phyloP scores from a whole-genome alignment of 2,797 vertebrate species.

The Sarcoramphus papa region DNA sequence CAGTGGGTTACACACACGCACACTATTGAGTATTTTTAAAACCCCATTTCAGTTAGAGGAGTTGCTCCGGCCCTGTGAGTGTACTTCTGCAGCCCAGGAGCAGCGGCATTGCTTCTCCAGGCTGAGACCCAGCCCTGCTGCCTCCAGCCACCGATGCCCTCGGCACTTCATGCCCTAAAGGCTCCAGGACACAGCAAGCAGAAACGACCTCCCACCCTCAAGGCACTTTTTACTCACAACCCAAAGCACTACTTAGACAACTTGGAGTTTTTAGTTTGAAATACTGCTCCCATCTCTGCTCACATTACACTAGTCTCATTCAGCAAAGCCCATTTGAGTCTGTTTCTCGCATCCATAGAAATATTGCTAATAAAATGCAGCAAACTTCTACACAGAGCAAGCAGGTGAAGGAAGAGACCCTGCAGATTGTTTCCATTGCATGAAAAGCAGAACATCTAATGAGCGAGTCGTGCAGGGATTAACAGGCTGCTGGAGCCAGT shows the following conservation, averaged over 20 bases:
- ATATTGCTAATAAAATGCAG: not conserved
- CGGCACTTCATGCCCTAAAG: not conserved
- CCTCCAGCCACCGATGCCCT: not conserved
- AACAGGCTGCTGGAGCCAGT: not conserved
- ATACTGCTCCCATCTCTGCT: not conserved
- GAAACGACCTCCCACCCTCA: not conserved
- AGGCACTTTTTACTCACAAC: not conserved
- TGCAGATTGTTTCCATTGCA: not conserved
- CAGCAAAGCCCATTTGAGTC: not conserved
- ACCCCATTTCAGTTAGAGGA: not conserved
- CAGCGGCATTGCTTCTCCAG: not conserved
- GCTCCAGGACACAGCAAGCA: not conserved
- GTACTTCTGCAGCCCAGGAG: not conserved
- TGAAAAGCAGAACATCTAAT: not conserved
- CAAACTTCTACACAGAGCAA: not conserved
- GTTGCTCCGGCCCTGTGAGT: accelerated
- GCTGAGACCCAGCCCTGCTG: not conserved
- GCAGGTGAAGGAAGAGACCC: not conserved
- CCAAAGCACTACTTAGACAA: not conserved
- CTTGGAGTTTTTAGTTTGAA: not conserved
- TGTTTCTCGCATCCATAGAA: accelerated
- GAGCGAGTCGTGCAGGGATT: not conserved
- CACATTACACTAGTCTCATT: not conserved
- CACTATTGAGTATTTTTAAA: accelerated
- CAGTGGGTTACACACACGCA: not conserved